phyloP scores from a whole-genome alignment of 2,113 vertebrate genomes.

The Megaceryle torquata region DNA sequence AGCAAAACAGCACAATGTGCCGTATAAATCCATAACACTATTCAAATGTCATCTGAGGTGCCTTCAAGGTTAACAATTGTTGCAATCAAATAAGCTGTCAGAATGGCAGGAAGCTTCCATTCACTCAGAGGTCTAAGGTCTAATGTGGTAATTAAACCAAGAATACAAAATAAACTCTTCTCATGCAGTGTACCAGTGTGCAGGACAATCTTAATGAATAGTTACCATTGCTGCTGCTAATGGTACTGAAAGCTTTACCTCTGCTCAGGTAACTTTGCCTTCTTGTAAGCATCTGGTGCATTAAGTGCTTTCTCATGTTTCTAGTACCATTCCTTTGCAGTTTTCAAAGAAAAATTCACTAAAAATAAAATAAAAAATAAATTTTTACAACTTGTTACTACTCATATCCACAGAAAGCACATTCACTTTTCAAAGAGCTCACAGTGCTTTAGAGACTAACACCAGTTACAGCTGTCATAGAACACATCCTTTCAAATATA shows the following conservation, averaged over 20 bases:
- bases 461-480: background rate
- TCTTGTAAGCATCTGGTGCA: background rate
- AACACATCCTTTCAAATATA: background rate
- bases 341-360: background rate
- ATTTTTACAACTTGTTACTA: background rate
- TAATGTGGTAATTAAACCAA: slow-evolving; percentile 47
- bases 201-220: slow-evolving; percentile 18
- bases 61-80: slow-evolving; percentile 48
- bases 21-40: slow-evolving; percentile 37
- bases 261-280: background rate
- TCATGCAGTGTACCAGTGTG: background rate
- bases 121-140: slow-evolving; percentile 52
- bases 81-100: slow-evolving; percentile 50
- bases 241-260: background rate
- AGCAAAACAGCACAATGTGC: background rate
- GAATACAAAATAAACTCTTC: slow-evolving; percentile 51
- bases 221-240: background rate
- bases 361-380: background rate
- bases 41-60: slow-evolving; percentile 47
- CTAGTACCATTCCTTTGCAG: background rate
- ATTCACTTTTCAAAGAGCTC: background rate
- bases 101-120: slow-evolving; percentile 53
- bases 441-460: background rate
- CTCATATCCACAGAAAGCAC: background rate
- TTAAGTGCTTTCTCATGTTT: background rate